These are phyloP conservation scores for Microtus ochrogaster DNA, from an alignment of 2,113 vertebrate genomes.

Conservation along the genomic window DNA sequence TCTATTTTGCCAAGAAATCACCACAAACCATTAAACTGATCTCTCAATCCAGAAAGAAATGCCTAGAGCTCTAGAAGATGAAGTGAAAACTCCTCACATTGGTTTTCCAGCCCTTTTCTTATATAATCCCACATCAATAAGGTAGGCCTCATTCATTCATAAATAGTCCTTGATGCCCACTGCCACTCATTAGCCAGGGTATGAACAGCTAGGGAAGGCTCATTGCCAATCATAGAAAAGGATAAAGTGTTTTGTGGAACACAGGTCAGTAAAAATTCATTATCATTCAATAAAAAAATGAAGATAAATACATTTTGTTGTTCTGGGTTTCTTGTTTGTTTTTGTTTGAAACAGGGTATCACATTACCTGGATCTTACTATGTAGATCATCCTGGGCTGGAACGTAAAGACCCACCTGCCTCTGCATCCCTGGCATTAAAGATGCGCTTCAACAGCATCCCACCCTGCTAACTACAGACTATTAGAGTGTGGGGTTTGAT, in stretches of 20 bases:
- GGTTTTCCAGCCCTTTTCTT: background rate
- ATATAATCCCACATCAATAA: too few species aligned
- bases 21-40: background rate
- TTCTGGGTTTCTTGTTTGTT: background rate
- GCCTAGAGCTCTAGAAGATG: background rate
- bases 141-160: background rate
- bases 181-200: background rate
- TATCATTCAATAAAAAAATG: background rate
- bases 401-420: background rate
- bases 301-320: background rate
- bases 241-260: background rate
- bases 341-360: background rate
- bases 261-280: background rate
- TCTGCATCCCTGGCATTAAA: too few species aligned
- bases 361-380: background rate
- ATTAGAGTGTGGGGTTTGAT: too few species aligned
- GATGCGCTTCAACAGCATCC: background rate
- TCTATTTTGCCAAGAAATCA: background rate
- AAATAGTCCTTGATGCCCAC: background rate
- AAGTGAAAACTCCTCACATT: background rate
- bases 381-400: background rate
- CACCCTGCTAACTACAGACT: background rate
- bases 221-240: background rate
- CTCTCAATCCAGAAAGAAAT: slow-evolving; percentile 17
- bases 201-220: background rate